These are phyloP conservation scores for Syrphus vitripennis DNA, from an alignment of 2,888 invertebrate genomes.

Conservation along the genomic window DNA sequence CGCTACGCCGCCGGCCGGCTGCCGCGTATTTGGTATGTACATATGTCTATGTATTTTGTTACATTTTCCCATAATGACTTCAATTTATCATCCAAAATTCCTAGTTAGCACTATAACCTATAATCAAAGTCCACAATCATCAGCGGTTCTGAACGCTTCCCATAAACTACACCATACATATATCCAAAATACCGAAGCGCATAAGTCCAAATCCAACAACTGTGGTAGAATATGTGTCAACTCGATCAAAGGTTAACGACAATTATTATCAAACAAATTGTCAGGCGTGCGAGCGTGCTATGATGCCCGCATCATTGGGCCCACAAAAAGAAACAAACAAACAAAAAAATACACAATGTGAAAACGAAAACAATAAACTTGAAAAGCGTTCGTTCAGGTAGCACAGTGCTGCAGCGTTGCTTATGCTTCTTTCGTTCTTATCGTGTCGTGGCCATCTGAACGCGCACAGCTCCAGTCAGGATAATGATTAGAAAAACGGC, in stretches of 20 bases:
- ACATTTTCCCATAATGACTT: constrained; percentile 72
- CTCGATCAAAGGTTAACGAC: constrained; percentile 78
- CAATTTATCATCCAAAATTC: constrained; percentile 73
- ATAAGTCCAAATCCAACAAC: background rate
- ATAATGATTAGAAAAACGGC: constrained; percentile 79
- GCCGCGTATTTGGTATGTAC: no score
- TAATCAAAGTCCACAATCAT: constrained; percentile 40
- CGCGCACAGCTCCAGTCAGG: constrained; percentile 64
- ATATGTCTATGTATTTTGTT: no score
- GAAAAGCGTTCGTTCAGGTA: constrained; percentile 58
- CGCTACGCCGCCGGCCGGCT: no score
- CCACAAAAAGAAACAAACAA: background rate
- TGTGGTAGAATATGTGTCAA: constrained; percentile 77
- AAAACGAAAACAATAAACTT: constrained; percentile 57
- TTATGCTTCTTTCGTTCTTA: constrained; percentile 40
- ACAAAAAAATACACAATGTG: background rate
- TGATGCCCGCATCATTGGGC: constrained; percentile 11
- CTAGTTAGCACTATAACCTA: constrained; percentile 29
- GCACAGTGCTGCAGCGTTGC: background rate
- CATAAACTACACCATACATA: constrained; percentile 51
- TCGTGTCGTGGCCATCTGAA: constrained; percentile 59
- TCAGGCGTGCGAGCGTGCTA: constrained; percentile 74
- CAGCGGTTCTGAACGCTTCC: constrained; percentile 16
- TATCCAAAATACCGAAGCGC: constrained; percentile 27
- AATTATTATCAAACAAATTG: constrained; percentile 81